Evolutionary conservation across 2,113 vertebrate species (phyloP), one percentile per base, ranked within the genome.

Genomic region (Trichechus manatus): DNA sequence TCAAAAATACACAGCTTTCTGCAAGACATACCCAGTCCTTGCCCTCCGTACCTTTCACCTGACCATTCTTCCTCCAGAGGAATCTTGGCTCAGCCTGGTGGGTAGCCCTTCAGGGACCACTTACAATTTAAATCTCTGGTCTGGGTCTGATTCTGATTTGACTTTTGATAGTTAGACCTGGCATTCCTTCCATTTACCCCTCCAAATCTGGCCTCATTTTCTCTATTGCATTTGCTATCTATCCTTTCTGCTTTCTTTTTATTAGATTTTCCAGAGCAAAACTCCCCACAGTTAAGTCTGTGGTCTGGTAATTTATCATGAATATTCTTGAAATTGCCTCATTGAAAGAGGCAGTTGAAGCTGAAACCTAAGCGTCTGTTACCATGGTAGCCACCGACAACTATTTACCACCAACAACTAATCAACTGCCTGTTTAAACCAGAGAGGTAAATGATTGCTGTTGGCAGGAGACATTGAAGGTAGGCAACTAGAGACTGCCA

Each of bases 201-300:
- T 78, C 63, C 68, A 93, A 64, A 93, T 89, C 63, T 89, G 68
- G 94, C 66, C 83, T 75, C 77, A 72, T 94, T 96, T 92, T 93
- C 64, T 95, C 59, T 9, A 42, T 63, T 82, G 70, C 59, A 64
- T 68, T 94, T 75, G 63, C 61, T 94, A 61, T 23, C 87, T 83
- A 93, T 81, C 64, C 79, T 95, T 96, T 95, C 59, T 47, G 68
- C 36, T 89, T 64, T 96, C 47, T 87, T 93, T 88, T 82, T 93
- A 91, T 89, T 82, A 56, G 50, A 95, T 89, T 96, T 95, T 95
- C 87, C 70, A 95, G 93, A 97, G 83, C 63, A 96, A 97, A 97
- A 90, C 4, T 89, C 82, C 63, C 50, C 91, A 89, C 33, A 93
- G 89, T 92, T 70, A 96, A 89, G n/a, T 92, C n/a, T 96, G 50